Percentiles rank a stretch among this genome's conserved stretches.
phyloP scores from a whole-genome alignment of 2,113 vertebrate species.

The Eonycteris spelaea region DNA sequence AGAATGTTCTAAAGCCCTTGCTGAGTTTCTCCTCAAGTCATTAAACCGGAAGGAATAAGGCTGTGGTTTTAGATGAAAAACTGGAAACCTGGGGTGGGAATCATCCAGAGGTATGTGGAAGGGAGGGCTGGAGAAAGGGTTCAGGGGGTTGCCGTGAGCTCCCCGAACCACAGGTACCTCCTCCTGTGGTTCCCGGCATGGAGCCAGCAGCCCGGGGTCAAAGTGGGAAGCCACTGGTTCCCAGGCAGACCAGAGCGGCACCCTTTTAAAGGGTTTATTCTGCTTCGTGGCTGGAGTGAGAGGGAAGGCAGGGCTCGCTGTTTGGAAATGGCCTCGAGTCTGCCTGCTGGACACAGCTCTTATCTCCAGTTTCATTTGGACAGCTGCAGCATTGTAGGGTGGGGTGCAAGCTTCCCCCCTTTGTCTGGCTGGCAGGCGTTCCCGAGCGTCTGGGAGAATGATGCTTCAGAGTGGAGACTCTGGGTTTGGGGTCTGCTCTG shows the following conservation, averaged over 20 bases:
- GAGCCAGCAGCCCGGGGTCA: neutral
- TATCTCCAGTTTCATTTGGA: neutral
- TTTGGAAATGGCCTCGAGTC: neutral
- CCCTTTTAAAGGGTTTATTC: neutral
- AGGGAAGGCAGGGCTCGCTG: neutral
- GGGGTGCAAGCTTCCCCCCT: neutral
- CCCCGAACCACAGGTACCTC: neutral
- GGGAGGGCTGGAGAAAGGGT: neutral
- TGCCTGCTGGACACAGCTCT: neutral
- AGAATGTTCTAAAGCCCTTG: neutral
- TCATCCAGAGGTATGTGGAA: neutral
- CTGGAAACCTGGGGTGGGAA: neutral
- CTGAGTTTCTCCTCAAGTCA: neutral
- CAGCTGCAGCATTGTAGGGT: neutral
- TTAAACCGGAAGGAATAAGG: neutral
- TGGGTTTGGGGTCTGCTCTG: neutral
- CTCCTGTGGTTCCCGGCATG: neutral
- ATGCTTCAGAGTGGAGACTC: neutral
- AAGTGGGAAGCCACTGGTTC: neutral
- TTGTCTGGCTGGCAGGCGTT: neutral
- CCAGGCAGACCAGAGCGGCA: fast-evolving
- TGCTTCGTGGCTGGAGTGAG: neutral
- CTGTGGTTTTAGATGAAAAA: neutral
- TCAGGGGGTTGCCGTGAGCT: fast-evolving
- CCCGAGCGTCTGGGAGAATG: neutral